Evolutionary conservation across 2,797 vertebrate species (phyloP).

Genomic region (Cynopterus sphinx): DNA sequence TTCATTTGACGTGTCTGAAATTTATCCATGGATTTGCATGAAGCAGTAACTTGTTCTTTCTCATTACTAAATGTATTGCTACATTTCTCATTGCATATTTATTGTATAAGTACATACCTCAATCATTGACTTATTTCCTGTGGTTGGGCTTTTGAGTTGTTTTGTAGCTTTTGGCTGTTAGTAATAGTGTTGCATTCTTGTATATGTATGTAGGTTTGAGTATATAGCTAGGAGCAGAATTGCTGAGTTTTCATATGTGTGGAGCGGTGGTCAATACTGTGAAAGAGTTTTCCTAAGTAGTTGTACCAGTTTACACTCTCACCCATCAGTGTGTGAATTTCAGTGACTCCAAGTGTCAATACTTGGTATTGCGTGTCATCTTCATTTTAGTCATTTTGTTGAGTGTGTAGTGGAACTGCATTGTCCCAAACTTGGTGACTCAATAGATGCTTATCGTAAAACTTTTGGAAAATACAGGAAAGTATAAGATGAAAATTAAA

Average conservation of each 20-base stretch:
- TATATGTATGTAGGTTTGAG: not conserved
- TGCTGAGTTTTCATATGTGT: not conserved
- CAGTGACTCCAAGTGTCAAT: not conserved
- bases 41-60: not conserved
- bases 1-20: not conserved
- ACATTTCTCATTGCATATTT: not conserved
- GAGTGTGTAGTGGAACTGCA: not conserved
- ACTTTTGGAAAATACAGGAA: not conserved
- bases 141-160: not conserved
- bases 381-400: not conserved
- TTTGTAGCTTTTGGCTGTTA: not conserved
- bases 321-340: not conserved
- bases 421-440: not conserved
- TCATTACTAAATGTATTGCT: not conserved
- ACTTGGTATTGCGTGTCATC: not conserved
- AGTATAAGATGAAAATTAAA: not conserved
- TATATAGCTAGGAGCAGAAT: not conserved
- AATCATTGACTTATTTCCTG: not conserved
- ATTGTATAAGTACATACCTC: not conserved
- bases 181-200: not conserved
- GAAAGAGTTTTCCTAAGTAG: not conserved
- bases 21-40: not conserved
- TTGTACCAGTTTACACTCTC: not conserved
- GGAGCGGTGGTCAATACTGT: not conserved
- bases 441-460: not conserved